phyloP scores from a whole-genome alignment of 2,113 vertebrate species.

The Rynchops niger region DNA sequence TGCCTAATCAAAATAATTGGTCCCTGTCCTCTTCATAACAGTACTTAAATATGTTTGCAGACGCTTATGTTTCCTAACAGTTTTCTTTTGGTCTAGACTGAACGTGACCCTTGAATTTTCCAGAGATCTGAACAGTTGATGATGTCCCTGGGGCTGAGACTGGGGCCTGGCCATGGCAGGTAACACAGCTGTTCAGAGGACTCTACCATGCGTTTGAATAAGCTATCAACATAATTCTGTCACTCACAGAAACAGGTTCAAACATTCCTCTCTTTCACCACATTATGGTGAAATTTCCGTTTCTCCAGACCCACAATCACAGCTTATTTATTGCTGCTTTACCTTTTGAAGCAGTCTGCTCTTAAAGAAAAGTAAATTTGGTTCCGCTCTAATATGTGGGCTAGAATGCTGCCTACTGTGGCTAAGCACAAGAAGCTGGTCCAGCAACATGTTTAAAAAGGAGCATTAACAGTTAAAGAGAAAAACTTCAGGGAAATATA shows the following conservation, averaged over 20 bases:
- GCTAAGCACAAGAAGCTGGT: not conserved
- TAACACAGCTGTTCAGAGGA: not conserved
- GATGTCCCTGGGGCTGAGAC: not conserved
- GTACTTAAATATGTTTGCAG: constrained; percentile 34
- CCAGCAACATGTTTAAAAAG: not conserved
- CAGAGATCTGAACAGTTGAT: not conserved
- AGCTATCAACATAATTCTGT: constrained; percentile 16
- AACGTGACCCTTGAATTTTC: constrained; percentile 21
- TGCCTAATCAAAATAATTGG: constrained; percentile 40
- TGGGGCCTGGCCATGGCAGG: not conserved
- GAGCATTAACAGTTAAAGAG: not conserved
- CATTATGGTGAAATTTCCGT: not conserved
- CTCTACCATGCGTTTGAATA: not conserved
- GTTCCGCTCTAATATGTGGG: not conserved
- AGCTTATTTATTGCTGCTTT: constrained; percentile 45
- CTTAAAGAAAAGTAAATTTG: not conserved
- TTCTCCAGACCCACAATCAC: constrained; percentile 15
- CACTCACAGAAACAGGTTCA: constrained; percentile 21
- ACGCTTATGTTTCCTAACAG: not conserved
- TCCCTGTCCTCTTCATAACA: constrained; percentile 15
- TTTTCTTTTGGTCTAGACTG: constrained; percentile 64
- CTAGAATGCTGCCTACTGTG: not conserved
- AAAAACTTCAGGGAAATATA: not conserved
- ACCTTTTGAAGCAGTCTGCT: not conserved
- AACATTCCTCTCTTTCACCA: constrained; percentile 19